Base-by-base conservation (phyloP, 2,113 vertebrate genomes). In the Rhinoptilus africanus region DNA sequence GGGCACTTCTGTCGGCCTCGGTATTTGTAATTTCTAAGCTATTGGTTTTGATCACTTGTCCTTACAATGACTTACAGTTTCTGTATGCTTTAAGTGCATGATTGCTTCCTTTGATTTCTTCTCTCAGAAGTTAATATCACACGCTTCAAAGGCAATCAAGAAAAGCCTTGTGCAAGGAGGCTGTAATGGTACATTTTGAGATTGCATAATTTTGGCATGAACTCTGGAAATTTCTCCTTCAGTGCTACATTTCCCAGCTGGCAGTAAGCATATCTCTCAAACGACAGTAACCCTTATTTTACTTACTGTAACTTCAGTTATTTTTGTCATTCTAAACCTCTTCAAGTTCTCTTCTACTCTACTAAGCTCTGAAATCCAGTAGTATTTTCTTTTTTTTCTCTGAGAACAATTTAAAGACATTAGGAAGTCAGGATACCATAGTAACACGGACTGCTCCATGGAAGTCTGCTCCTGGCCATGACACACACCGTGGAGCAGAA, bases 101-200 rank as follows among this genome's bases (percentile, higher is more conserved):
- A 85, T 45, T 90, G 67, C 62, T 88, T 90, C 78, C 88, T 96
- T 96, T 96, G 88, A 96, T 93, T 93, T 88, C 75, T 79, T 85
- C 41, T 59, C 71, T 66, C 68, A 60, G 84, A 88, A 83, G 67
- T 85, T 93, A 94, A 41, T 66, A 92, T 37, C 54, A 57, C 45
- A 45, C 39, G 35, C 67, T 95, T 96, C 94, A 96, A 96, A 96
- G 78, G 67, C 67, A 88, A 88, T 7, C 27, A 62, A 62, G 6
- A 84, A 56, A 88, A 90, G 60, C 39, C 59, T 89, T 73, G 53
- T 53, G 34, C 76, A 92, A 87, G 43, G 21, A 91, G 37, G 50
- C 35, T 81, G 37, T 35, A 91, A 67, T 23, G 48, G 34, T 75
- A 37, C 35, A 37, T 79, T 89, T 68, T 79, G 39, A 35, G 45